Percentiles rank a stretch among this genome's conserved stretches.
Evolutionary conservation across 2,113 vertebrate species (phyloP).

Genomic region (Calonectris borealis): DNA sequence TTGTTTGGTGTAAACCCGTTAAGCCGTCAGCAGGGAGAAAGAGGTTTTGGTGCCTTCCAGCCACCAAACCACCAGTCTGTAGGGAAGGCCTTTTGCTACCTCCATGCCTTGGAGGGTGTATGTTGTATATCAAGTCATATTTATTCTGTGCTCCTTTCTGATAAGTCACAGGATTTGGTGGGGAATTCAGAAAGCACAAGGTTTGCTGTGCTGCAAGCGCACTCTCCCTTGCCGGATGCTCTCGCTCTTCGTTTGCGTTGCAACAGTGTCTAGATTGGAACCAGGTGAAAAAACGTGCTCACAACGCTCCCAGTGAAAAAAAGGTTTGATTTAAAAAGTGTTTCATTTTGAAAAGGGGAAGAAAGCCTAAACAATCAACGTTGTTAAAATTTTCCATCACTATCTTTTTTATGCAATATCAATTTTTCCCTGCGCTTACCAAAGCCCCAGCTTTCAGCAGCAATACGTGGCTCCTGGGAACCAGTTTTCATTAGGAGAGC

Average conservation of each 20-base stretch:
- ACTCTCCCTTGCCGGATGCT: not conserved
- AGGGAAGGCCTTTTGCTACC: not conserved
- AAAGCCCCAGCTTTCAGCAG: not conserved
- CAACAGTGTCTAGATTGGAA: constrained; percentile 16
- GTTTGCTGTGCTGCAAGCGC: not conserved
- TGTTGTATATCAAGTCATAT: not conserved
- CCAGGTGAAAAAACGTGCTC: constrained; percentile 37
- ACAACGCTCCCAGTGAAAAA: not conserved
- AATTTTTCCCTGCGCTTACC: not conserved
- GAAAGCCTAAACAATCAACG: constrained; percentile 9
- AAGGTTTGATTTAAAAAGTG: constrained; percentile 22
- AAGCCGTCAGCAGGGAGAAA: not conserved
- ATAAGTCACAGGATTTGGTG: not conserved
- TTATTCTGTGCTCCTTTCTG: not conserved
- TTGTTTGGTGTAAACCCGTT: not conserved
- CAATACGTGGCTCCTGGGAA: not conserved
- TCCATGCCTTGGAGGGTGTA: not conserved
- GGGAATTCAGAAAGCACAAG: not conserved
- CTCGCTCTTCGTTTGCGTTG: not conserved
- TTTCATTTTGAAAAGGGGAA: constrained; percentile 59
- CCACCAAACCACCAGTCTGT: not conserved
- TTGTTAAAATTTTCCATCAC: constrained; percentile 22
- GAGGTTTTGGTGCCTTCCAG: not conserved
- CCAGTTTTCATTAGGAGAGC: not conserved
- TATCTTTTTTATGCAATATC: not conserved